These are phyloP conservation scores for Azorinus chamasolen DNA, from an alignment of 2,888 invertebrate species.

Conservation along the genomic window DNA sequence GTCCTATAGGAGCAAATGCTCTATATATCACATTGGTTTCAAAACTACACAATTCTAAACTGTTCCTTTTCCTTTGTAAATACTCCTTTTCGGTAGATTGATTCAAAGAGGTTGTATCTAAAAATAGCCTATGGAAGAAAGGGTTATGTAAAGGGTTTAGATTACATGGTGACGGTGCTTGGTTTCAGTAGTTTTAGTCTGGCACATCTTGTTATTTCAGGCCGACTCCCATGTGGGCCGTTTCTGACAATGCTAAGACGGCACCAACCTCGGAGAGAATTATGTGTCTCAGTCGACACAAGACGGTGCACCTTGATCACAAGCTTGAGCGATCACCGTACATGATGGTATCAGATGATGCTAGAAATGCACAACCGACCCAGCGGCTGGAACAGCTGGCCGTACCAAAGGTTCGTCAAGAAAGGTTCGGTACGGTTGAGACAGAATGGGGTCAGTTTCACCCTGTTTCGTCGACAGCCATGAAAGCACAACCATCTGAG, in stretches of 20 bases:
- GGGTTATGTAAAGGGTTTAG: not conserved
- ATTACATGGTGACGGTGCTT: not conserved
- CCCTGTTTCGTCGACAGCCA: conserved; percentile 69
- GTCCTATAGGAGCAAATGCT: too few relatives aligned
- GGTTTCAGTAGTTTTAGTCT: not conserved
- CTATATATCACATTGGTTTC: too few relatives aligned
- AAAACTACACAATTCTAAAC: too few relatives aligned
- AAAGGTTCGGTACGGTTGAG: conserved; percentile 67
- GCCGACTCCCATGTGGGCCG: conserved; percentile 79
- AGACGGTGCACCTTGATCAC: conserved; percentile 65
- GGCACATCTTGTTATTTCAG: conserved; percentile 57
- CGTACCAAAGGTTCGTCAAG: conserved; percentile 71
- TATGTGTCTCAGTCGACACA: conserved; percentile 66
- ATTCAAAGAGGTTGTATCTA: too few relatives aligned
- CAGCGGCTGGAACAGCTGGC: conserved; percentile 74
- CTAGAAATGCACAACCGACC: conserved; percentile 65
- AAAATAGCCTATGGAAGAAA: too few relatives aligned
- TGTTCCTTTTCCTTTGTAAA: too few relatives aligned
- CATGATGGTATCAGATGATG: conserved; percentile 65
- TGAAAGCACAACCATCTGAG: conserved; percentile 66
- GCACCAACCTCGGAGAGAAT: conserved; percentile 73
- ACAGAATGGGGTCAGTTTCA: conserved; percentile 71
- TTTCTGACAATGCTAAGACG: conserved; percentile 68
- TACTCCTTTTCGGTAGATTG: too few relatives aligned
- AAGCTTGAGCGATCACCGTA: conserved; percentile 74